Evolutionary conservation across 2,888 invertebrate genomes (phyloP), one percentile per base, ranked within the genome.

Genomic region (Cheilosia pagana): DNA sequence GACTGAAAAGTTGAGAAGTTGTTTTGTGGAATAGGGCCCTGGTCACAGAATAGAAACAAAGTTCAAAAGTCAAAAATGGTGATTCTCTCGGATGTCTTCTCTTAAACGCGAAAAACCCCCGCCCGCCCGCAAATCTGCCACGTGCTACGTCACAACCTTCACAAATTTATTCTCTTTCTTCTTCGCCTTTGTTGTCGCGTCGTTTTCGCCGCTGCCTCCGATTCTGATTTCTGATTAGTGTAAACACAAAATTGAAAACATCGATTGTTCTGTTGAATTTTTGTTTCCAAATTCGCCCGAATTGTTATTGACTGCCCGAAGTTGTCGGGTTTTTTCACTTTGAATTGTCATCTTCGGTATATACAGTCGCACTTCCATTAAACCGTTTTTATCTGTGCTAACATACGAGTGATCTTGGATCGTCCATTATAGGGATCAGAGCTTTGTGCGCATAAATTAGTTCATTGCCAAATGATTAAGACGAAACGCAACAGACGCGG

Each of bases 361-460:
- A 12, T 7, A 16, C 23, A 31, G 43, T 25, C 19, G 2, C 41
- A 23, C 23, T 39, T 10, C 25, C 4, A 60, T 1, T 28, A 28
- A 28, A 28, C 28, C 28, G 28, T 28, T 43, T 19, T 6, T 19
- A 48, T 35, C 4, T 65, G 21, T 39, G 3, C 50, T 0, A 3
- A 25, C 6, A 45, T 19, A 7, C 28, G 8, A 28, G 8, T 6
- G n/a, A 10, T 10, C 16, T 10, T 31, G 43, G 31, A 68, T 68
- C 53, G 45, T 43, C 16, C 16, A 48, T 59, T 48, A 45, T 57
- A 55, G 55, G 21, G 68, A 68, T 70, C 70, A 57, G 23, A 57
- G 23, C 35, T 72, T 43, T 43, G 35, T 45, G 67, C 43, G 53
- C 76, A 76, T 76, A 76, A 76, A 76, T 76, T 60, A 68, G 45